These are phyloP conservation scores for Lamellibrachia luymesi DNA, from an alignment of 1,140 invertebrate species.

Conservation along the genomic window DNA sequence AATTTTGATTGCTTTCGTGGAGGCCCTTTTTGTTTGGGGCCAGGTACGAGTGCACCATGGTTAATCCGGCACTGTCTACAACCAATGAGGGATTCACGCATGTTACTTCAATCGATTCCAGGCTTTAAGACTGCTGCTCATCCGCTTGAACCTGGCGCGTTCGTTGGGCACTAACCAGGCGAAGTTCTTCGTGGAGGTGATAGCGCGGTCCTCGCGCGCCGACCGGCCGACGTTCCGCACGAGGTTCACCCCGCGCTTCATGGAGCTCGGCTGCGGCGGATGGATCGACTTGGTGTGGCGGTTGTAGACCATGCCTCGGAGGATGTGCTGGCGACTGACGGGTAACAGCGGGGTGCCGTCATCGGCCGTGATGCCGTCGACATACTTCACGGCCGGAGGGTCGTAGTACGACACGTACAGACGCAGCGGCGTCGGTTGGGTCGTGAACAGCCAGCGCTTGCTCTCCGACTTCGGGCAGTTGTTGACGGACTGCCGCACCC, in stretches of 20 bases:
- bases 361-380: constrained; percentile 2
- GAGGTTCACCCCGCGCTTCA: neutral
- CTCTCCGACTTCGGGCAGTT: neutral
- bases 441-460: neutral
- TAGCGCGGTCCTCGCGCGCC: neutral
- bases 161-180: neutral
- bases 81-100: no score
- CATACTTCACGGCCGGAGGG: neutral
- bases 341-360: neutral
- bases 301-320: constrained; percentile 9
- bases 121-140: neutral
- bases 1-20: no score
- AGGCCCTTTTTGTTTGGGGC: no score
- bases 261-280: neutral
- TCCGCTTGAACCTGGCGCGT: neutral
- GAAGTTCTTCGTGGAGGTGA: neutral
- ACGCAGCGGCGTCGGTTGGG: neutral
- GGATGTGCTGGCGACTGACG: neutral
- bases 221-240: neutral
- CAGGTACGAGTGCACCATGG: no score
- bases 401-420: neutral
- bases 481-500: neutral
- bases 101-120: neutral
- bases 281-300: constrained; percentile 9
- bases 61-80: no score